phyloP scores from a whole-genome alignment of 2,113 vertebrate species.

The Paratilapia polleni region DNA sequence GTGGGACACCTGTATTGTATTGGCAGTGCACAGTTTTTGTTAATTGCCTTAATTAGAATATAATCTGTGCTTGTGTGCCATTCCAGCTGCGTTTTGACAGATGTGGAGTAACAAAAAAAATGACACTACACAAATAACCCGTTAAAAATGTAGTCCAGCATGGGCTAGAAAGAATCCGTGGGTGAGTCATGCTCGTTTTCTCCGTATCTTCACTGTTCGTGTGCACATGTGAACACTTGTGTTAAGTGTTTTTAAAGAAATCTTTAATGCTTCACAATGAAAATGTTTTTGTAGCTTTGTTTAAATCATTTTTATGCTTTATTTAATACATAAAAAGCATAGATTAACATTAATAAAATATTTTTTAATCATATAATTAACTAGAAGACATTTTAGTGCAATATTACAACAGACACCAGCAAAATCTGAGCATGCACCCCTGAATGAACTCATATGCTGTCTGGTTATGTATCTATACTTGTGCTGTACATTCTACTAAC shows the following conservation, averaged over 20 bases:
- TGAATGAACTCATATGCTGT: conserved; percentile 21
- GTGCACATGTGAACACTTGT: conserved; percentile 41
- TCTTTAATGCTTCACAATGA: conserved; percentile 15
- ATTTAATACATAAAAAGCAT: conserved; percentile 13
- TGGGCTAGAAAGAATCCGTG: not conserved
- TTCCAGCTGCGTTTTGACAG: conserved; percentile 18
- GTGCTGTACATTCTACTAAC: conserved; percentile 16
- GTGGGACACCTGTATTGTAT: conserved; percentile 37
- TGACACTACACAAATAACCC: conserved; percentile 5
- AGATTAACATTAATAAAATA: not conserved
- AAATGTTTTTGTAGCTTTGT: conserved; percentile 44
- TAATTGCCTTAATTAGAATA: conserved; percentile 74
- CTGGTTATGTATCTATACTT: conserved; percentile 5
- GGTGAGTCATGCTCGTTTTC: not conserved
- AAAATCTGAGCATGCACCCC: conserved; percentile 3
- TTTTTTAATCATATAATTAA: conserved; percentile 10
- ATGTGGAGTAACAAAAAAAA: not conserved
- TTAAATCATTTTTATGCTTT: conserved; percentile 20
- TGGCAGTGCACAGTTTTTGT: conserved; percentile 42
- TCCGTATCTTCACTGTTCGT: not conserved
- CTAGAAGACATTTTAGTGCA: conserved; percentile 36
- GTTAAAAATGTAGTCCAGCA: not conserved
- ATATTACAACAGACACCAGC: conserved; percentile 31
- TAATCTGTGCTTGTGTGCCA: conserved; percentile 32
- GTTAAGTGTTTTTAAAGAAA: not conserved